phyloP scores from a whole-genome alignment of 2,797 vertebrate species.

The Scolopax bukidnonensis region DNA sequence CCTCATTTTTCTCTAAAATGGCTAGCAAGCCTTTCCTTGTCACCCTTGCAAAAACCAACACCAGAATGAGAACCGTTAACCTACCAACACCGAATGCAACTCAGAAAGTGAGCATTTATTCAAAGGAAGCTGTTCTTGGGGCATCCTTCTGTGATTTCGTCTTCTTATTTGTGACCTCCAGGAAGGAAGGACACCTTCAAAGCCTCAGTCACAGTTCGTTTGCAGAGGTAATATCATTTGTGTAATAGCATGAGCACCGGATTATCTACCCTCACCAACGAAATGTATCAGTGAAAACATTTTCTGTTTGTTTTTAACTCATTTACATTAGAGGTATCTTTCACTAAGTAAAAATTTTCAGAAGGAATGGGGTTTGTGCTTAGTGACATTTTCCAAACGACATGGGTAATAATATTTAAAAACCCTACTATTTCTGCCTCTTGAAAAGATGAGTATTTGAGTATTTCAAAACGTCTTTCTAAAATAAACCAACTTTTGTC shows the following conservation, averaged over 20 bases:
- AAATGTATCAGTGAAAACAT: not conserved
- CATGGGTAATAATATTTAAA: not conserved
- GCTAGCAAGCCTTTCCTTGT: not conserved
- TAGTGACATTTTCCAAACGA: not conserved
- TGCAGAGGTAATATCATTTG: not conserved
- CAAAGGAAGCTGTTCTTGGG: not conserved
- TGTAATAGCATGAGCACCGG: not conserved
- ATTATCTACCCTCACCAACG: not conserved
- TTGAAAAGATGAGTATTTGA: not conserved
- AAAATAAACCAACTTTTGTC: constrained; percentile 28
- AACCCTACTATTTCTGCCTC: not conserved
- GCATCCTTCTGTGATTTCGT: not conserved
- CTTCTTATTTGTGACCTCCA: not conserved
- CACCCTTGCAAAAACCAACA: not conserved
- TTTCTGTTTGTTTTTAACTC: not conserved
- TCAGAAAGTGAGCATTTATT: not conserved
- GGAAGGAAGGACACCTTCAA: not conserved
- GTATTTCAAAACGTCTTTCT: constrained; percentile 26
- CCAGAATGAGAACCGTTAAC: not conserved
- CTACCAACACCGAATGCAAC: rapidly evolving
- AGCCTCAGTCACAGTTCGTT: not conserved
- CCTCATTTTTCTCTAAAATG: not conserved
- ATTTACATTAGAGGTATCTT: not conserved
- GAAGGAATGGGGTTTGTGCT: not conserved
- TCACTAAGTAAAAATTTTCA: not conserved